Evolutionary conservation across 2,888 invertebrate genomes (phyloP).

Genomic region (Crioceris asparagi): DNA sequence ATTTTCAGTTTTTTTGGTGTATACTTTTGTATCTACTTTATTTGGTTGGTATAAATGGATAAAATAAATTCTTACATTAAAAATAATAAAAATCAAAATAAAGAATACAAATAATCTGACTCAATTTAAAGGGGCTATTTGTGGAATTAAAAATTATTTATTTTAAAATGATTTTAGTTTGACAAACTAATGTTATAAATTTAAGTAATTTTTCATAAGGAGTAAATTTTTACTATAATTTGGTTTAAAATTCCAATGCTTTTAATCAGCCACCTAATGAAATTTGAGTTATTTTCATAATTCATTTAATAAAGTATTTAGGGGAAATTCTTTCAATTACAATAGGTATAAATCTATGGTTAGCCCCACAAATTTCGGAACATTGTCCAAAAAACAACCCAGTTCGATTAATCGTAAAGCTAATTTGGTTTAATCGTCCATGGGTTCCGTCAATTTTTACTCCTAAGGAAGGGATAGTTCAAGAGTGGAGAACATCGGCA

Average conservation of each 20-base stretch:
- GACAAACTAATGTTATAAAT: constrained; percentile 52
- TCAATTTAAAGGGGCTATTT: constrained; percentile 55
- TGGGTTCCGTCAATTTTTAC: constrained; percentile 56
- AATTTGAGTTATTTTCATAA: constrained; percentile 39
- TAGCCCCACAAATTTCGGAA: constrained; percentile 72
- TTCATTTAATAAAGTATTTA: constrained; percentile 48
- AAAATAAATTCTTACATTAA: constrained; percentile 42
- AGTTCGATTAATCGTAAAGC: constrained; percentile 49
- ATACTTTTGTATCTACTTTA: constrained; percentile 29
- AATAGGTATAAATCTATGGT: constrained; percentile 74
- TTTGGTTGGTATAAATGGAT: constrained; percentile 14
- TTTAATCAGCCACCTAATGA: constrained; percentile 59
- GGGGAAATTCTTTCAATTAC: constrained; percentile 48
- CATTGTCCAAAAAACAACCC: constrained; percentile 66
- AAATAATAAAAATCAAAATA: constrained; percentile 38
- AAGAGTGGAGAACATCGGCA: constrained; percentile 56
- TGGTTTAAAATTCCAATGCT: constrained; percentile 63
- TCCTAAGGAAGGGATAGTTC: constrained; percentile 51
- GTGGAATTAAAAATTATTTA: constrained; percentile 55
- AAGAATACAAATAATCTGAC: constrained; percentile 36
- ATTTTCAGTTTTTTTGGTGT: constrained; percentile 43
- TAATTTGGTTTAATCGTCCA: constrained; percentile 54
- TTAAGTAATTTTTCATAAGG: constrained; percentile 50
- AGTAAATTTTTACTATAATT: constrained; percentile 51
- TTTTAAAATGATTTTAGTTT: constrained; percentile 49